A percentile compares a stretch with the other conserved stretches of the same genome.
Evolutionary conservation across 2,888 invertebrate genomes (phyloP).

Genomic region (Noctua janthe): DNA sequence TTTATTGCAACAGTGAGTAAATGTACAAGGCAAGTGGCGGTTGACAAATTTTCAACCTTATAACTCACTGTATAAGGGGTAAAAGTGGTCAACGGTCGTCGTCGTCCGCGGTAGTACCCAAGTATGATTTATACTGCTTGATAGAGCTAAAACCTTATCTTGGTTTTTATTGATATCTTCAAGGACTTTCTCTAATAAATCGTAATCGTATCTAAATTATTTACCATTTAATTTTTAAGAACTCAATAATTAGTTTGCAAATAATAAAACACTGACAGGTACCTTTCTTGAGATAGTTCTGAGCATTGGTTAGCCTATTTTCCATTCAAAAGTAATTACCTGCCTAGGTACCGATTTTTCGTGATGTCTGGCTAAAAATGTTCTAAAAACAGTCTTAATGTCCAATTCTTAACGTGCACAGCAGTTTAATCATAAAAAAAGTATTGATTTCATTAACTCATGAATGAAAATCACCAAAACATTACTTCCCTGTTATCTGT

Average conservation of each 20-base stretch:
- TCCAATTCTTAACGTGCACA: neutral
- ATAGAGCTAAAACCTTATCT: neutral
- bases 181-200: neutral
- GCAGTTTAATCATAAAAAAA: neutral
- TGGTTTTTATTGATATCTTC: neutral
- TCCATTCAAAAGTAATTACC: neutral
- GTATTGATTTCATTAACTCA: neutral
- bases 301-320: neutral
- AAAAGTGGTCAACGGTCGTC: neutral
- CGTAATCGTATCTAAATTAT: neutral
- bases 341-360: too few species aligned
- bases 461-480: neutral
- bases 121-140: neutral
- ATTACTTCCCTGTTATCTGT: neutral
- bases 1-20: neutral
- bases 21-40: neutral
- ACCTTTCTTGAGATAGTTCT: neutral
- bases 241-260: neutral
- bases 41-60: conserved; percentile 3
- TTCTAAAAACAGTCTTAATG: neutral
- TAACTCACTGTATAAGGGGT: neutral
- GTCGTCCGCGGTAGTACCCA: neutral
- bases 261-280: neutral
- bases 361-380: neutral
- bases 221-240: neutral